Percentiles rank a stretch among this genome's conserved stretches.
phyloP scores from a whole-genome alignment of 2,113 vertebrate genomes.

The Hyla sarda region DNA sequence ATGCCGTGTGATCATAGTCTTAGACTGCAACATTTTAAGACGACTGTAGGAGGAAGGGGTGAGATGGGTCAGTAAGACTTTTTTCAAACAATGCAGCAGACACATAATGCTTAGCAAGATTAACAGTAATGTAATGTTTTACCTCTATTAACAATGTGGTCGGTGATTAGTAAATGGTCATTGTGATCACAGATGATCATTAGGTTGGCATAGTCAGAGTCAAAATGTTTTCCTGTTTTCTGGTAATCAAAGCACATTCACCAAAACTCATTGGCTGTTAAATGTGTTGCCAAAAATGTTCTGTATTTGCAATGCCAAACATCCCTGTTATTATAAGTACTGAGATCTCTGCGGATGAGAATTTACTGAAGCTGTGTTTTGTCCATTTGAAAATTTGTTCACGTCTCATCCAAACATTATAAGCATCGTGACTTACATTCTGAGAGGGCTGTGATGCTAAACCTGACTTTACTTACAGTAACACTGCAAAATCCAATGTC shows the following conservation, averaged over 20 bases:
- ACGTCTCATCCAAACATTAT: neutral
- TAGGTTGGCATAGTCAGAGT: neutral
- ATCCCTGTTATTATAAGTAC: neutral
- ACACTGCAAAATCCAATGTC: neutral
- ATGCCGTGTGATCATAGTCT: neutral
- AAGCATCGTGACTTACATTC: slow-evolving; percentile 10
- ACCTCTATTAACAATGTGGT: neutral
- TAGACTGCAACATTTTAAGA: neutral
- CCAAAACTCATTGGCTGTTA: neutral
- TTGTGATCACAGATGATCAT: neutral
- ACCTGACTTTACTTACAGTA: neutral
- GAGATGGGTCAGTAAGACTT: neutral
- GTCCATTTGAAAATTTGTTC: slow-evolving; percentile 19
- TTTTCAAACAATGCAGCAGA: neutral
- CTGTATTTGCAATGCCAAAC: neutral
- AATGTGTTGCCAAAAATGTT: neutral
- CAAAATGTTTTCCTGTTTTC: neutral
- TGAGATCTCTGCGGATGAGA: neutral
- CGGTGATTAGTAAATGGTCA: neutral
- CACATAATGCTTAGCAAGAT: neutral
- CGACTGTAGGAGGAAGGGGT: neutral
- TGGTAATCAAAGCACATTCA: neutral
- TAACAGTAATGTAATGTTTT: neutral
- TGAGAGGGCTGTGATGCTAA: neutral
- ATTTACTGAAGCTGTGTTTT: neutral